Base-by-base conservation (phyloP, 2,797 vertebrate genomes). In the Oceanodroma leucorhoa region DNA sequence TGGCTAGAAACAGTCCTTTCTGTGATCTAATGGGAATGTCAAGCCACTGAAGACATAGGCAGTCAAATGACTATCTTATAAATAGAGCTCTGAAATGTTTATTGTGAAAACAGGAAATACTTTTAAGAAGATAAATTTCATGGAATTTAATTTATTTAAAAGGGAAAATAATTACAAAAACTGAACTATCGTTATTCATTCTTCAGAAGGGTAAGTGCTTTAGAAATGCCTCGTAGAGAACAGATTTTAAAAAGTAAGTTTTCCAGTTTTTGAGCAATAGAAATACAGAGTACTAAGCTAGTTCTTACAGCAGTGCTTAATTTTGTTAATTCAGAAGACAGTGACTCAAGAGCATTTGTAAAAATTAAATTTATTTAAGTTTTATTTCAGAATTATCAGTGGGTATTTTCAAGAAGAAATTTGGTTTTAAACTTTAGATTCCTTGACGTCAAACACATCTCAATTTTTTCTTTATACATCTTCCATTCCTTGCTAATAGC, bases 401-500 rank as follows among this genome's bases (percentile, higher is more conserved):
- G 66, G 10, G 6, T 82, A 16, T 69, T 61, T 75, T 81, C 27
- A 71, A 88, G 7, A 61, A 50, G 32, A 85, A 78, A 81, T 81
- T 77, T 76, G n/a, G 14, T 80, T 94, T 90, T 92, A 48, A 45
- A 40, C 14, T 86, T 96, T 86, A 90, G 45, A 83, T 98, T 98
- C 98, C 99, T 99, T 99, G 98, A 99, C 98, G 83, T 76, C 4
- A 83, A 95, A 90, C 93, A 99, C 99, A 99, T 99, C 99, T 99
- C 72, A 99, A 98, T 65, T 99, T 99, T 89, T 97, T 99, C 97
- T 99, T 99, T 43, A 98, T 99, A 96, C 99, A 99, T 64, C 96
- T 99, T 93, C 99, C 99, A 65, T 99, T 99, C 98, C 98, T 99
- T 51, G 98, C 99, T 46, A 99, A 99, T 98, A 99, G 99, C 43